Evolutionary conservation across 1,140 invertebrate genomes (phyloP).

Genomic region (Euwallacea similis): DNA sequence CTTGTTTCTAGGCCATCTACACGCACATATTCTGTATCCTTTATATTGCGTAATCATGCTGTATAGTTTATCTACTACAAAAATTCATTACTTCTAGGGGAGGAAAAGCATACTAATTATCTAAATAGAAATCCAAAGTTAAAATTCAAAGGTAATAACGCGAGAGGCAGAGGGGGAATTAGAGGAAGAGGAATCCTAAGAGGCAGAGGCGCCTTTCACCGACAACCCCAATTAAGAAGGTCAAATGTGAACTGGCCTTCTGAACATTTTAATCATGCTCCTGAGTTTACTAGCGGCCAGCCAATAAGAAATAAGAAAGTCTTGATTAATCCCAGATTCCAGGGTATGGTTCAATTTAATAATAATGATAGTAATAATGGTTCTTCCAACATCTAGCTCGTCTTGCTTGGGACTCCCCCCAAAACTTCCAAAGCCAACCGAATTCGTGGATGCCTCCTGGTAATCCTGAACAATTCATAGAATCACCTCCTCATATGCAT

Average conservation of each 20-base stretch:
- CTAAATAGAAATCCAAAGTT: too few species aligned
- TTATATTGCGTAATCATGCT: too few species aligned
- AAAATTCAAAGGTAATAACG: constrained; percentile 6
- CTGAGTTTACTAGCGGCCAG: neutral
- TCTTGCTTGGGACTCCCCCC: constrained; percentile 30
- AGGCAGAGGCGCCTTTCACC: too few species aligned
- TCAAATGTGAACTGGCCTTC: too few species aligned
- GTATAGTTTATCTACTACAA: too few species aligned
- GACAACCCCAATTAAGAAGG: neutral
- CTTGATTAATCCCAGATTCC: constrained; percentile 40
- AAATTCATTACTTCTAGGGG: too few species aligned
- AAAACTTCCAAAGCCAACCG: constrained; percentile 11
- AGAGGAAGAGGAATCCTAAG: neutral
- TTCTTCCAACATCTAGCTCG: constrained; percentile 18
- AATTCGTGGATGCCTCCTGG: constrained; percentile 16
- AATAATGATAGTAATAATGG: constrained; percentile 18
- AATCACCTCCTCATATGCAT: constrained; percentile 14
- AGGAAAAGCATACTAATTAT: too few species aligned
- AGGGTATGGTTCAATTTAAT: constrained; percentile 38
- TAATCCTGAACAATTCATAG: too few species aligned
- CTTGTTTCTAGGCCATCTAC: too few species aligned
- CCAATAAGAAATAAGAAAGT: constrained; percentile 37
- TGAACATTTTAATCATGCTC: constrained; percentile 5
- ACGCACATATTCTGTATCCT: too few species aligned
- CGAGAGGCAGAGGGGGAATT: constrained; percentile 8